Conservation (phyloP, 92 coral and sea anemone species). For the Hydrozoanthus gracilis region DNA sequence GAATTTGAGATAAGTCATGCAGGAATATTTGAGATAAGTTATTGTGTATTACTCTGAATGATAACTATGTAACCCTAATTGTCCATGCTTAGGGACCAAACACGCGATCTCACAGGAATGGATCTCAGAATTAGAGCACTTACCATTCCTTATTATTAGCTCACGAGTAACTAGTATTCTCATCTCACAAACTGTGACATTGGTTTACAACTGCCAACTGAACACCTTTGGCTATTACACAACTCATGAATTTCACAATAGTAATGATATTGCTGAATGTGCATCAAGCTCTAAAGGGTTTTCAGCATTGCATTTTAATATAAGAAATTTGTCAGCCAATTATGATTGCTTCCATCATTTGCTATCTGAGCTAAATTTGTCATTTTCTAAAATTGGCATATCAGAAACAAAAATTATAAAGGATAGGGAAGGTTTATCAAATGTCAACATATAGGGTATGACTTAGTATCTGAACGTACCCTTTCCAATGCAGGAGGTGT, state of each 20-base stretch:
- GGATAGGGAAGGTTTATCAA: neutral
- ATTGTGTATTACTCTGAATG: constrained; percentile 18
- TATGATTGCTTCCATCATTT: constrained; percentile 50
- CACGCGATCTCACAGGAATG: constrained; percentile 16
- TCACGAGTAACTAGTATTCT: constrained; percentile 29
- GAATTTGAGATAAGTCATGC: constrained; percentile 18
- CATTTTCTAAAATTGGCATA: constrained; percentile 45
- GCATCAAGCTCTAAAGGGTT: neutral
- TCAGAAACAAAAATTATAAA: constrained; percentile 47
- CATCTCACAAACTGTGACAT: constrained; percentile 47
- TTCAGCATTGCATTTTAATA: constrained; percentile 47
- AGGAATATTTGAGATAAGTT: constrained; percentile 19
- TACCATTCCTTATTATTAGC: constrained; percentile 35
- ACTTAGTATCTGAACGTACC: constrained; percentile 37
- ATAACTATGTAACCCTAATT: neutral
- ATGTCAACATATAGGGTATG: constrained; percentile 44
- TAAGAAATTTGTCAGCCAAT: constrained; percentile 45
- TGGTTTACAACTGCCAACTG: constrained; percentile 46
- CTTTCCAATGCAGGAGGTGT: constrained; percentile 48
- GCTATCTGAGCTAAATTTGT: constrained; percentile 46
- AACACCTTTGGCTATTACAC: constrained; percentile 42
- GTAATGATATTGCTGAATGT: constrained; percentile 25
- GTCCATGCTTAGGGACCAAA: constrained; percentile 22
- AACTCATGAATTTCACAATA: constrained; percentile 40
- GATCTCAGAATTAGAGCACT: neutral